These are phyloP conservation scores for Phrynocephalus forsythii DNA, from an alignment of 2,797 vertebrate species.

Conservation along the genomic window DNA sequence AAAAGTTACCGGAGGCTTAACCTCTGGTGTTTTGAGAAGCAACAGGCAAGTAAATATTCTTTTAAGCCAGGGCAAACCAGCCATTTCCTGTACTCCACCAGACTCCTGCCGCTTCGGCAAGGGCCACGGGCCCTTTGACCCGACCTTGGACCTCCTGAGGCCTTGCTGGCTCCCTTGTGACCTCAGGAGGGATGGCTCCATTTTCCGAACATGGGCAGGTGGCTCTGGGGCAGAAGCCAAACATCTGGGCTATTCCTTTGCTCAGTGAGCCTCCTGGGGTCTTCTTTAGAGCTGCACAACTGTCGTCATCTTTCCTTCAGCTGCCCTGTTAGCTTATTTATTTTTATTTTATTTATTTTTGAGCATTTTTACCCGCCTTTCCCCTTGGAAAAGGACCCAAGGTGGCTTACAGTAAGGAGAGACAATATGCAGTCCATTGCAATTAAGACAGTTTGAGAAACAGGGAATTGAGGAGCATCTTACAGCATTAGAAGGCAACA, in stretches of 20 bases:
- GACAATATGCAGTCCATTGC: too few relatives aligned
- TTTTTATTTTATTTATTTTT: too few relatives aligned
- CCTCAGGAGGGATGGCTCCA: slow-evolving; percentile 13
- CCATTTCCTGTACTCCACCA: neutral
- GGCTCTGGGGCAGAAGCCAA: slow-evolving; percentile 51
- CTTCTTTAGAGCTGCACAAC: too few relatives aligned
- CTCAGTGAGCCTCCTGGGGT: too few relatives aligned
- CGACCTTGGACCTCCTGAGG: slow-evolving; percentile 6
- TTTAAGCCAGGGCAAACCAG: neutral
- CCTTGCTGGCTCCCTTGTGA: neutral
- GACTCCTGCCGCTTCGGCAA: neutral
- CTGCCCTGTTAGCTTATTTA: too few relatives aligned
- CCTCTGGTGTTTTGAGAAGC: neutral
- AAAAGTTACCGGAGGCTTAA: neutral
- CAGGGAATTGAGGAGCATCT: too few relatives aligned
- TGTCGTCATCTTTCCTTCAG: too few relatives aligned
- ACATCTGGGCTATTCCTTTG: slow-evolving; percentile 29
- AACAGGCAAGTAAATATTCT: neutral
- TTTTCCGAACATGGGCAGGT: slow-evolving; percentile 55
- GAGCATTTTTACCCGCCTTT: too few relatives aligned
- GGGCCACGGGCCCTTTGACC: slow-evolving; percentile 34
- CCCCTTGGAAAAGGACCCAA: too few relatives aligned
- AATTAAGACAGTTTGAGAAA: too few relatives aligned
- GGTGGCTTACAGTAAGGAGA: too few relatives aligned
- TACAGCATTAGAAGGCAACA: too few relatives aligned